Base-by-base conservation (phyloP, 2,888 invertebrate genomes). In the Nesidiocoris tenuis region DNA sequence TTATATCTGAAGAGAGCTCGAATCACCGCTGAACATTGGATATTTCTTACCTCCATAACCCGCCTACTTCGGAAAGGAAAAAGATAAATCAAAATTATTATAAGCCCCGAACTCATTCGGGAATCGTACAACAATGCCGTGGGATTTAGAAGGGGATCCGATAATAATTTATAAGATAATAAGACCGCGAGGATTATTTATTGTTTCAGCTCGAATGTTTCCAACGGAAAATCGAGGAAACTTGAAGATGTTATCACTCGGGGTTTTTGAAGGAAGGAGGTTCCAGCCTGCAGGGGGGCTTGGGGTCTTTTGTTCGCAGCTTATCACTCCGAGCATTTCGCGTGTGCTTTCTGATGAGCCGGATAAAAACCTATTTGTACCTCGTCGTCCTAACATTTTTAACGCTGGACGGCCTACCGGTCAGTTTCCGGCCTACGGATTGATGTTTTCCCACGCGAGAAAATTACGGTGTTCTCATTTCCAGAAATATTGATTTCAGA, bases 81-180 rank as follows among this genome's bases (percentile, higher is more conserved):
- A 63, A 55, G 72, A 72, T 72, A 72, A 63, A 63, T 72, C 64
- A 72, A 72, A 72, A 72, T 63, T 61, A 72, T 63, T 72, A 55
- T 19, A 59, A 59, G 17, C 61, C 18, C 18, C 7, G 61, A 59
- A 17, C 7, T 3, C 3, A 16, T 19, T 19, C 17, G 17, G 16
- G 21, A 59, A 59, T 17, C 61, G 21, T 17, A 59, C 61, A 61
- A 71, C 63, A 63, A 72, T 68, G 68, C 68, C 74, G 64, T 64
- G 64, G 74, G 74, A 64, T 64, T 74, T 70, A 56, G 64, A 74
- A 23, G 19, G 23, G 23, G 63, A 64, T 74, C 64, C 74, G 74
- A 74, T 74, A 74, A 74, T 74, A 74, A 64, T 74, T 74, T 74
- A 74, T 74, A 74, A 74, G 74, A 74, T 74, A 74, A 74, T 74